A percentile compares a stretch with the other conserved stretches of the same genome.
phyloP scores from a whole-genome alignment of 2,888 invertebrate species.

The Caenorhabditis sp. region DNA sequence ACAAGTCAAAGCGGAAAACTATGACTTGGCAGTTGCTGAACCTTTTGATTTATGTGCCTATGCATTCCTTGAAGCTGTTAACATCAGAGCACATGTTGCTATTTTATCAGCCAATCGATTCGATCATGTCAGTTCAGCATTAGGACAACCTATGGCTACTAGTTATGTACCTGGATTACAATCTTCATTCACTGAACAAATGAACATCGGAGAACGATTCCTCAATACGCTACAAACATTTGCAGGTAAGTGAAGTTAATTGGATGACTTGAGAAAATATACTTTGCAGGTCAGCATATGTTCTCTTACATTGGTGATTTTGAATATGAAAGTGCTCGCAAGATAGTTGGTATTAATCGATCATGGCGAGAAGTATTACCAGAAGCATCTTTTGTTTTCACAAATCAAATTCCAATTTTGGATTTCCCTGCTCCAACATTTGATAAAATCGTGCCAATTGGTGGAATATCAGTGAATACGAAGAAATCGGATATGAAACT shows the following conservation, averaged over 20 bases:
- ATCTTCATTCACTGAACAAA: neutral
- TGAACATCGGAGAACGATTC: slow-evolving; percentile 10
- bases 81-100: slow-evolving; percentile 35
- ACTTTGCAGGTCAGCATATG: neutral
- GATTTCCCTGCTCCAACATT: slow-evolving; percentile 27
- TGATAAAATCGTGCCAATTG: slow-evolving; percentile 21
- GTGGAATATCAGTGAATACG: neutral
- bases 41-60: neutral
- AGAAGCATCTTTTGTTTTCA: neutral
- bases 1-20: neutral
- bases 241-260: neutral
- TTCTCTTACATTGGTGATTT: slow-evolving; percentile 20
- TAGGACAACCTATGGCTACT: slow-evolving; percentile 33
- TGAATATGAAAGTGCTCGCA: slow-evolving; percentile 13
- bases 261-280: too few relatives aligned
- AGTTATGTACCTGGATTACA: slow-evolving; percentile 17
- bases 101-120: slow-evolving; percentile 27
- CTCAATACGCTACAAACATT: slow-evolving; percentile 21
- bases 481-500: slow-evolving; percentile 4
- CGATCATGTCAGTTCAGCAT: slow-evolving; percentile 35
- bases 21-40: neutral
- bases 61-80: slow-evolving; percentile 19
- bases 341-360: slow-evolving; percentile 12
- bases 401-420: slow-evolving; percentile 20
- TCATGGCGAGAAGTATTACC: slow-evolving; percentile 3